A percentile compares a stretch with the other conserved stretches of the same genome.
These are phyloP conservation scores for Casuarius casuarius DNA, from an alignment of 2,113 vertebrate genomes.

Conservation along the genomic window DNA sequence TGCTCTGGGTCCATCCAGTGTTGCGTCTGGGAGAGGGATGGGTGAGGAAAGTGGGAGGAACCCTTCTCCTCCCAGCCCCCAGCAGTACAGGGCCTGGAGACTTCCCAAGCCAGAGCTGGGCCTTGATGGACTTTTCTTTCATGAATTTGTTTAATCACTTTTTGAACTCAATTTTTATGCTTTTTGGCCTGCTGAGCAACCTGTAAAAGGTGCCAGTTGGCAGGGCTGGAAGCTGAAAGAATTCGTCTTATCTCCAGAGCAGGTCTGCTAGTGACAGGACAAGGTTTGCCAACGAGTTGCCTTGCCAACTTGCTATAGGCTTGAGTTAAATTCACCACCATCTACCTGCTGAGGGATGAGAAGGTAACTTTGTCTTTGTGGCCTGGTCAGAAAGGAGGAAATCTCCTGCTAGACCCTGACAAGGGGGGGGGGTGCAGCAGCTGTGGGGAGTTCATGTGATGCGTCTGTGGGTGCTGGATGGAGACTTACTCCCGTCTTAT, in stretches of 20 bases:
- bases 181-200: slow-evolving; percentile 38
- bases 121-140: background rate
- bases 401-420: background rate
- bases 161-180: background rate
- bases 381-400: background rate
- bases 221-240: background rate
- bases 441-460: background rate
- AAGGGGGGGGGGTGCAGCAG: background rate
- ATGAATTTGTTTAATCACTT: background rate
- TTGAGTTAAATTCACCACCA: background rate
- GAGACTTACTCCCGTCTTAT: background rate
- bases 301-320: background rate
- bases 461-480: background rate
- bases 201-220: slow-evolving; percentile 43
- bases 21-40: background rate
- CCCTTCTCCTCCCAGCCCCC: background rate
- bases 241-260: slow-evolving; percentile 27
- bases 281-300: background rate
- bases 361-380: background rate
- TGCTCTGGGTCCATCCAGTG: background rate
- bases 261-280: background rate
- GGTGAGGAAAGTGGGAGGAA: background rate
- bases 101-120: accelerated
- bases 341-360: background rate
- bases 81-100: background rate